Base-by-base conservation (phyloP, 2,888 invertebrate species). In the Diaperis boleti region DNA sequence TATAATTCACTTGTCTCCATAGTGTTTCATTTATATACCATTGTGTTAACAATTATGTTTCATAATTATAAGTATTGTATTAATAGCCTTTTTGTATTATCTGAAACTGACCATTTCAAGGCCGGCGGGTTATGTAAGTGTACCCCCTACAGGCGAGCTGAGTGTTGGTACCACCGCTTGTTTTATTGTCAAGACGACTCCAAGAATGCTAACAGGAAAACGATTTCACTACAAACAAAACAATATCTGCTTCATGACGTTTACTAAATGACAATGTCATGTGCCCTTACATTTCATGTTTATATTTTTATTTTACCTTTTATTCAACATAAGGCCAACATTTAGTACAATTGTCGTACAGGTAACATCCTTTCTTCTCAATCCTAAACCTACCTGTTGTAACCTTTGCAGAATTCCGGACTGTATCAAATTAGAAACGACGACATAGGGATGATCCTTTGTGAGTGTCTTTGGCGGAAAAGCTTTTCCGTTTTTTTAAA, bases 201-300 rank as follows among this genome's bases (percentile, higher is more conserved):
- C n/a, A n/a, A n/a, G n/a, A n/a, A n/a, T n/a, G n/a, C n/a, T n/a
- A n/a, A n/a, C n/a, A 3, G 26, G 6, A 26, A 26, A 26, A 26
- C 26, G 41, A 41, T 13, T 6, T 42, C 42, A 20, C 15, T 18
- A 31, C 29, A 49, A 17, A 47, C 29, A 44, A 44, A 44, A 26
- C 6, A 44, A 17, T 10, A 22, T 44, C 22, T 45, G 45, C 7
- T 5, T 22, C 20, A 13, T 18, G 20, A 29, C 44, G 33, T 55
- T 61, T 14, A 41, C 49, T 54, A 39, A n/a, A 59, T 64, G 64
- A 64, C 64, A 64, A 6, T 64, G 64, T 64, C 64, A 64, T 55
- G 59, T 55, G 54, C 29, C 17, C 20, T 57, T 39, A 44, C 47
- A 54, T 59, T 59, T 22, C 59, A 59, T 54, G 56, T 64, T 59